phyloP scores from a whole-genome alignment of 2,888 invertebrate genomes.

The Catocala sponsa region DNA sequence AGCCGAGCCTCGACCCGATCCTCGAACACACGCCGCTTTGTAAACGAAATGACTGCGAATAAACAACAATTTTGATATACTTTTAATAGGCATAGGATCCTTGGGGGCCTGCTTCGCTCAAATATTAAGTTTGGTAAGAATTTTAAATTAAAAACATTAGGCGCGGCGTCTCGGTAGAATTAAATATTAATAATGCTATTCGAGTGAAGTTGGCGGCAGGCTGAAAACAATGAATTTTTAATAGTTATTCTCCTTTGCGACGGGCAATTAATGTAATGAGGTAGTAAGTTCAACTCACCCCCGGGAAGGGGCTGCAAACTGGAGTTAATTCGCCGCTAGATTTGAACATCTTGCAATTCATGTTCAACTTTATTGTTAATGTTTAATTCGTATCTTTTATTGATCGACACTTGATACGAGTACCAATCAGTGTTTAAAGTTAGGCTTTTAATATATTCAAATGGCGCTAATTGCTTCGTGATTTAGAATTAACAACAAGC shows the following conservation, averaged over 20 bases:
- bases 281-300: slow-evolving; percentile 71
- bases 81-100: slow-evolving; percentile 66
- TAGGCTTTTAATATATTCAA: too few relatives aligned
- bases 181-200: slow-evolving; percentile 85
- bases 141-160: slow-evolving; percentile 84
- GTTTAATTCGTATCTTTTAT: slow-evolving; percentile 37
- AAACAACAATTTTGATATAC: slow-evolving; percentile 60
- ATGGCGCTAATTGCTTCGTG: too few relatives aligned
- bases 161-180: slow-evolving; percentile 76
- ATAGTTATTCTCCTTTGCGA: slow-evolving; percentile 79
- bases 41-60: slow-evolving; percentile 73
- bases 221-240: slow-evolving; percentile 82
- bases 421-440: too few relatives aligned
- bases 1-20: slow-evolving; percentile 33
- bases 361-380: slow-evolving; percentile 32
- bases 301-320: slow-evolving; percentile 56
- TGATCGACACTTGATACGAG: slow-evolving; percentile 1
- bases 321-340: slow-evolving; percentile 63
- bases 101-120: slow-evolving; percentile 71
- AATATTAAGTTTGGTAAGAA: slow-evolving; percentile 86
- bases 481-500: too few relatives aligned
- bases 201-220: slow-evolving; percentile 69
- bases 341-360: slow-evolving; percentile 54
- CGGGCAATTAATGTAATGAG: slow-evolving; percentile 81
- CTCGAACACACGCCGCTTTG: slow-evolving; percentile 61